Conservation (phyloP, 37 sponge, comb jelly and placozoan species). For the Halisarca cf. caerulea region DNA sequence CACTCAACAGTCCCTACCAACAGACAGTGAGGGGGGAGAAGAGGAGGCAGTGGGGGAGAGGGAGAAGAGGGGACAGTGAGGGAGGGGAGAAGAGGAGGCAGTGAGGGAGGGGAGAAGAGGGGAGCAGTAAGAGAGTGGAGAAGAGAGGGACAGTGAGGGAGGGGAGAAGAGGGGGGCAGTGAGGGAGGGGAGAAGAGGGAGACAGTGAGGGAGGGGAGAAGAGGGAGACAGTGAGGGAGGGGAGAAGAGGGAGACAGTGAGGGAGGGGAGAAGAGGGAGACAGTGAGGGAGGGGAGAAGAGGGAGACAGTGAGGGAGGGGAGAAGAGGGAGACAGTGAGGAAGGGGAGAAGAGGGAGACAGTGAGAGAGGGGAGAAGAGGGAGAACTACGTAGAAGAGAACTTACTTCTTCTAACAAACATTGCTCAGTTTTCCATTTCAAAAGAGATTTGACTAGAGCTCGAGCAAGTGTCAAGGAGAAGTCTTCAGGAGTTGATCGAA, state of each 20-base stretch:
- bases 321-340: neutral
- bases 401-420: neutral
- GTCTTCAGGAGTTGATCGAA: neutral
- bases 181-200: neutral
- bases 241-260: neutral
- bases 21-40: neutral
- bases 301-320: neutral
- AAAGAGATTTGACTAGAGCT: neutral
- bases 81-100: neutral
- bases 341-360: neutral
- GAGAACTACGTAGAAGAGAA: neutral
- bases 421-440: neutral
- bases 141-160: neutral
- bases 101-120: neutral
- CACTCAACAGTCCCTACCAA: constrained; percentile 6
- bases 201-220: neutral
- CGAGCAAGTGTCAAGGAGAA: neutral
- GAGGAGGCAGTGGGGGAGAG: neutral
- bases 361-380: no score
- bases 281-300: neutral
- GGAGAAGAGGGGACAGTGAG: neutral
- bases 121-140: neutral
- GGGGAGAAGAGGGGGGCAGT: neutral
- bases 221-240: neutral
- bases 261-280: neutral